Conservation (phyloP, 92 coral and sea anemone species). For the Porites divaricata region DNA sequence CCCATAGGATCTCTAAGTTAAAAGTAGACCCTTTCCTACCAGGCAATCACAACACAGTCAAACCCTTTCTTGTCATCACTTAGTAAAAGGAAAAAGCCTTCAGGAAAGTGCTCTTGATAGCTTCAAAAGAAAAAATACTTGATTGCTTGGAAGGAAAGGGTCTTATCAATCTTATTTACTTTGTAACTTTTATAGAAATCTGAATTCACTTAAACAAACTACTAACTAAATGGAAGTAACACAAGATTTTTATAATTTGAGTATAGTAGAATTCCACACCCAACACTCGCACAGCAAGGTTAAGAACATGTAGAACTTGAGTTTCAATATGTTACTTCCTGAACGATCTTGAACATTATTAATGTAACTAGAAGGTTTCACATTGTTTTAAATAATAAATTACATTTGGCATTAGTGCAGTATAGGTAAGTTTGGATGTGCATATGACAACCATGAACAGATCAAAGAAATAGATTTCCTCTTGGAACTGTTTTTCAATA, state of each 20-base stretch:
- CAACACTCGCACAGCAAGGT: constrained; percentile 46
- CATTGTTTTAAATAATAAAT: constrained; percentile 33
- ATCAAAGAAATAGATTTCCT: background rate
- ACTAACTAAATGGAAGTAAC: background rate
- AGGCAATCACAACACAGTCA: too few relatives aligned
- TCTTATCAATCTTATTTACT: too few relatives aligned
- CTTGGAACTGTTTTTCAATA: background rate
- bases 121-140: too few relatives aligned
- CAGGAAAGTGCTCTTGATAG: too few relatives aligned
- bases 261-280: background rate
- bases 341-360: constrained; percentile 8
- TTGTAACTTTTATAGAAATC: too few relatives aligned
- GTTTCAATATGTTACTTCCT: background rate
- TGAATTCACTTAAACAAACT: too few relatives aligned
- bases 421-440: background rate
- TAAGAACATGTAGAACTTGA: background rate
- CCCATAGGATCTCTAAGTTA: constrained; percentile 23
- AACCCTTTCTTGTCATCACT: too few relatives aligned
- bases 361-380: constrained; percentile 33
- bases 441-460: constrained; percentile 5
- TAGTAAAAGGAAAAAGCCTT: too few relatives aligned
- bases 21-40: background rate
- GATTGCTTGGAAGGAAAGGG: too few relatives aligned
- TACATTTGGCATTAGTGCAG: constrained; percentile 18
- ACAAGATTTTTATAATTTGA: background rate